Conservation (phyloP, 2,113 vertebrate genomes). For the Chaetura pelagica region DNA sequence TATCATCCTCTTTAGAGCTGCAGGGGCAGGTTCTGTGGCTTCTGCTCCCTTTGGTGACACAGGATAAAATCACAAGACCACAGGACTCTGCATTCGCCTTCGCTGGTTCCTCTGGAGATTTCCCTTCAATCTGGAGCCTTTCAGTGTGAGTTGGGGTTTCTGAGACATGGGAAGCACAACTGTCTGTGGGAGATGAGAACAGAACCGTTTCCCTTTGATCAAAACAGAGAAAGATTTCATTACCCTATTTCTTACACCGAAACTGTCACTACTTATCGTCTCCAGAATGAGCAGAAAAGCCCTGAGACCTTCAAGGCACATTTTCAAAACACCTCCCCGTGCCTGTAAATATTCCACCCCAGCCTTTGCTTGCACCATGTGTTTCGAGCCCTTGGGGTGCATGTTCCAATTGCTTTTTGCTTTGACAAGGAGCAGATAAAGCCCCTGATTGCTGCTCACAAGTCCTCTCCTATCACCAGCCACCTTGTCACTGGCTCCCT, state of each 20-base stretch:
- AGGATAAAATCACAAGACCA: background rate
- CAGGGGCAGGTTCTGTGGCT: background rate
- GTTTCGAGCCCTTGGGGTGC: background rate
- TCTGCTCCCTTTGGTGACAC: background rate
- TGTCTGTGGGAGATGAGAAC: background rate
- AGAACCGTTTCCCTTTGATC: background rate
- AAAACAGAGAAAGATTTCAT: background rate
- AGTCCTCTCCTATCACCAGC: background rate
- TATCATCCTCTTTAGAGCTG: background rate
- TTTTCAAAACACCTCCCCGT: background rate
- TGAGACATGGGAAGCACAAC: background rate
- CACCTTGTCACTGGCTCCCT: background rate
- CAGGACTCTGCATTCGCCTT: background rate
- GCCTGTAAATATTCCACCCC: fast-evolving
- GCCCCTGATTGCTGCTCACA: background rate
- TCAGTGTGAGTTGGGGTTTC: background rate
- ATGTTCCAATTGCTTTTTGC: background rate
- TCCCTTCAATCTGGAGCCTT: background rate
- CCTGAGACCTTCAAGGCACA: background rate
- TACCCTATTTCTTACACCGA: background rate
- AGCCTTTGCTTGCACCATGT: background rate
- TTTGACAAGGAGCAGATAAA: background rate
- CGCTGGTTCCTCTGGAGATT: background rate
- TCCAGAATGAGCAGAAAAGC: background rate
- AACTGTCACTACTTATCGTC: background rate